Evolutionary conservation across 2,888 invertebrate species (phyloP).

Genomic region (Uloborus plumipes): DNA sequence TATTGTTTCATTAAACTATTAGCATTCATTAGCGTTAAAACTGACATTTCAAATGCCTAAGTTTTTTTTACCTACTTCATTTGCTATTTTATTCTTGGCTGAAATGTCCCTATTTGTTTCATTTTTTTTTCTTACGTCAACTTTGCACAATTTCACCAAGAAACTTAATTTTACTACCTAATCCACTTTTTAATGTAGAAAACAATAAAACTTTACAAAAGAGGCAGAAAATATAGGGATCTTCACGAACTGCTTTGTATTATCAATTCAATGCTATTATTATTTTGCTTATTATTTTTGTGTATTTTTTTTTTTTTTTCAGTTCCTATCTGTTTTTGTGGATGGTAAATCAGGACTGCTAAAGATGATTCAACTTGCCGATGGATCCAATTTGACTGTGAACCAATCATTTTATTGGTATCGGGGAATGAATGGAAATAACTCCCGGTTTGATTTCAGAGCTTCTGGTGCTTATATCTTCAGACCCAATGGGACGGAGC

Average conservation of each 20-base stretch:
- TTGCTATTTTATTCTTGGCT: too few relatives aligned
- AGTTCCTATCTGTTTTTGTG: conserved; percentile 72
- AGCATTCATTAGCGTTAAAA: too few relatives aligned
- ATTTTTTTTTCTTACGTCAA: too few relatives aligned
- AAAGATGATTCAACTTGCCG: conserved; percentile 71
- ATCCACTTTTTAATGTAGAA: too few relatives aligned
- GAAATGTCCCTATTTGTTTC: too few relatives aligned
- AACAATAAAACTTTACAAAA: too few relatives aligned
- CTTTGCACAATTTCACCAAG: too few relatives aligned
- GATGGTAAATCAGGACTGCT: conserved; percentile 76
- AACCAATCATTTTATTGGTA: conserved; percentile 79
- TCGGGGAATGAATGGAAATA: conserved; percentile 67
- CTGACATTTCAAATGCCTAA: too few relatives aligned
- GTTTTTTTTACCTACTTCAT: too few relatives aligned
- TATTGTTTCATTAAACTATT: too few relatives aligned
- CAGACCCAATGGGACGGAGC: conserved; percentile 74
- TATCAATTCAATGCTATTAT: neutral
- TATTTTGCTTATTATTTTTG: neutral
- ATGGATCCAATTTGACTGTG: conserved; percentile 73
- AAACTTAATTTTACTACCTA: too few relatives aligned
- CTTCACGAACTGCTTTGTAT: neutral
- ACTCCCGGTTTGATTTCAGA: conserved; percentile 73
- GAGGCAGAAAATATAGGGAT: too few relatives aligned
- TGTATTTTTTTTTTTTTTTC: conserved; percentile 1
- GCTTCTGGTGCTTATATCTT: conserved; percentile 96